These are phyloP conservation scores for Periophthalmus magnuspinnatus DNA, from an alignment of 2,797 vertebrate species.

Conservation along the genomic window DNA sequence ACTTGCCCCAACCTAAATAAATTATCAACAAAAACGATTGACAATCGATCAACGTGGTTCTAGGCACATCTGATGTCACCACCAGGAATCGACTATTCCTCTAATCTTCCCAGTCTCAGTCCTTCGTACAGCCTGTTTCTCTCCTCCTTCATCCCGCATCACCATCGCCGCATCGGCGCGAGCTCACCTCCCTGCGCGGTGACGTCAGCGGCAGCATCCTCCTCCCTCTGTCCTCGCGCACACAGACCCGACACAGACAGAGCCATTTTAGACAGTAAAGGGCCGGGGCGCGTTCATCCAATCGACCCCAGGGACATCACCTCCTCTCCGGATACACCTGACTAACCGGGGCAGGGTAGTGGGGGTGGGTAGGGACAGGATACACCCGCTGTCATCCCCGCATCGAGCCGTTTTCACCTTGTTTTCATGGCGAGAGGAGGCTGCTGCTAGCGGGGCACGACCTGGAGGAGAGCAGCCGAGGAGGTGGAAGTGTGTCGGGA, in stretches of 20 bases:
- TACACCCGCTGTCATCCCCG: too few relatives aligned
- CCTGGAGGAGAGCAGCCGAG: conserved; percentile 25
- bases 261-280: conserved; percentile 74
- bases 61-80: not conserved
- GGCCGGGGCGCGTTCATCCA: not conserved
- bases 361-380: conserved; percentile 16
- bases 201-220: conserved; percentile 80
- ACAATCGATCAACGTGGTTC: not conserved
- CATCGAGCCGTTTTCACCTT: too few relatives aligned
- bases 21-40: not conserved
- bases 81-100: not conserved
- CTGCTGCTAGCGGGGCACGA: not conserved
- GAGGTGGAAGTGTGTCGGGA: conserved; percentile 38
- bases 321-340: not conserved
- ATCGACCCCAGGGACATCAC: conserved; percentile 4
- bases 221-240: conserved; percentile 50
- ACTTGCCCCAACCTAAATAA: not conserved
- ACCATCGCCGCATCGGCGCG: conserved; percentile 70
- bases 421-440: too few relatives aligned
- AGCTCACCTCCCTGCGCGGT: conserved; percentile 74
- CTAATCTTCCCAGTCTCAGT: not conserved
- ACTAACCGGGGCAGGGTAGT: not conserved
- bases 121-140: not conserved
- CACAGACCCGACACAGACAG: conserved; percentile 66
- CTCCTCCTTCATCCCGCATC: not conserved